Conservation (phyloP, 2,113 vertebrate species). For the Pontoporia blainvillei region DNA sequence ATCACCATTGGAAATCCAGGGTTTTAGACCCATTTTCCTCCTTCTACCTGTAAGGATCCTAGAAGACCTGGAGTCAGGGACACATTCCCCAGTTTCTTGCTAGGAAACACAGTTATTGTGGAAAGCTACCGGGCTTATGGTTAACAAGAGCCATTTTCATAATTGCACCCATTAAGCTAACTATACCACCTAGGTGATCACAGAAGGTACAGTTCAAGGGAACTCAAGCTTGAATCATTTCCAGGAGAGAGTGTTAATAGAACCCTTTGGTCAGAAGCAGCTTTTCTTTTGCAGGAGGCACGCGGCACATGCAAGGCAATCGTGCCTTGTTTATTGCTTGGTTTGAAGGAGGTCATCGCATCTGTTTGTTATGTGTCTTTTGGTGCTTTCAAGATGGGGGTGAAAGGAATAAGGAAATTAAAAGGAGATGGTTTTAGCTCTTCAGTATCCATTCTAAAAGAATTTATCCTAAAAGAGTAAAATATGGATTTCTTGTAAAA, state of each 20-base stretch:
- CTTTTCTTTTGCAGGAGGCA: neutral
- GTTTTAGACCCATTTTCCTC: neutral
- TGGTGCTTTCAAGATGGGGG: conserved; percentile 15
- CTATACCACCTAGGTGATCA: neutral
- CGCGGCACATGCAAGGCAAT: fast-evolving
- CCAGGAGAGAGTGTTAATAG: neutral
- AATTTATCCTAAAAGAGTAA: neutral
- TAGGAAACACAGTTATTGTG: neutral
- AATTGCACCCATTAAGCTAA: conserved; percentile 43
- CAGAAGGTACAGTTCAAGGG: neutral
- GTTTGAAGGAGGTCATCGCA: neutral
- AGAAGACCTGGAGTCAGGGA: neutral
- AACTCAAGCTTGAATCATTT: neutral
- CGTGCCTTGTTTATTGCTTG: neutral
- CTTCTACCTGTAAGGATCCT: neutral
- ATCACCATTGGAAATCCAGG: neutral
- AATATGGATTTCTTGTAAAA: neutral
- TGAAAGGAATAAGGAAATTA: conserved; percentile 36
- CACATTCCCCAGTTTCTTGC: neutral
- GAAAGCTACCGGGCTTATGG: conserved; percentile 36
- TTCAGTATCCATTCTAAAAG: neutral
- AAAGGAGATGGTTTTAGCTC: conserved; percentile 19
- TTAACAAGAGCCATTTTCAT: conserved; percentile 50
- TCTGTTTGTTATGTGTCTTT: conserved; percentile 14
- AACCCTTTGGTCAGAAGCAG: fast-evolving